phyloP scores from a whole-genome alignment of 2,797 vertebrate species.

The Tragopan temminckii region DNA sequence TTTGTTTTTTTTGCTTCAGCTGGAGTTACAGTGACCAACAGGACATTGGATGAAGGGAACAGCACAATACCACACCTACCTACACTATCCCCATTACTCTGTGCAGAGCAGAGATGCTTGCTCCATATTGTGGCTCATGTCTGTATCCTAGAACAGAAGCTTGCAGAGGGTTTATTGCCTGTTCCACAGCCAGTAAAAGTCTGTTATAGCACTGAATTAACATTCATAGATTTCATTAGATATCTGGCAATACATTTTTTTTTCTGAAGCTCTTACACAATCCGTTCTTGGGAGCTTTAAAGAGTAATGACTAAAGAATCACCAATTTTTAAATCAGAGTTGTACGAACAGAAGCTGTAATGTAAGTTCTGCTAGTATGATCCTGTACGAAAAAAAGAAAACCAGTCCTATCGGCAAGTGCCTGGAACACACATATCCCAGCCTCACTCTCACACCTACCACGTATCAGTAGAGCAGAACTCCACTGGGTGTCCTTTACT shows the following conservation, averaged over 20 bases:
- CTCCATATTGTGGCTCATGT: neutral
- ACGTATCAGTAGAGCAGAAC: neutral
- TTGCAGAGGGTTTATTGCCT: neutral
- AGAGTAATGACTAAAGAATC: neutral
- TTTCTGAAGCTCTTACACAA: neutral
- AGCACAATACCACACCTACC: neutral
- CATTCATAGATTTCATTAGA: neutral
- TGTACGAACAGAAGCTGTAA: neutral
- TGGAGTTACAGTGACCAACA: neutral
- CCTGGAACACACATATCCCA: neutral
- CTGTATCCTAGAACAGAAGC: neutral
- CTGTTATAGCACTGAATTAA: neutral
- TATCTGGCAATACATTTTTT: neutral
- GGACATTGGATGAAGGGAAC: neutral
- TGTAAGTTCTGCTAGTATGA: neutral
- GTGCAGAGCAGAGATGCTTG: neutral
- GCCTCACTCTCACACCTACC: rapidly evolving
- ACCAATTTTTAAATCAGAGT: neutral
- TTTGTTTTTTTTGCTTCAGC: neutral
- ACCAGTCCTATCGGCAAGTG: rapidly evolving
- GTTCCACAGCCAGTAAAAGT: neutral
- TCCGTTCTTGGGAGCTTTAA: neutral
- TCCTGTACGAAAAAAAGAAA: neutral
- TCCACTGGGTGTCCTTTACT: neutral
- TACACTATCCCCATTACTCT: neutral